phyloP scores from a whole-genome alignment of 2,113 vertebrate species.

The Narcine bancroftii region DNA sequence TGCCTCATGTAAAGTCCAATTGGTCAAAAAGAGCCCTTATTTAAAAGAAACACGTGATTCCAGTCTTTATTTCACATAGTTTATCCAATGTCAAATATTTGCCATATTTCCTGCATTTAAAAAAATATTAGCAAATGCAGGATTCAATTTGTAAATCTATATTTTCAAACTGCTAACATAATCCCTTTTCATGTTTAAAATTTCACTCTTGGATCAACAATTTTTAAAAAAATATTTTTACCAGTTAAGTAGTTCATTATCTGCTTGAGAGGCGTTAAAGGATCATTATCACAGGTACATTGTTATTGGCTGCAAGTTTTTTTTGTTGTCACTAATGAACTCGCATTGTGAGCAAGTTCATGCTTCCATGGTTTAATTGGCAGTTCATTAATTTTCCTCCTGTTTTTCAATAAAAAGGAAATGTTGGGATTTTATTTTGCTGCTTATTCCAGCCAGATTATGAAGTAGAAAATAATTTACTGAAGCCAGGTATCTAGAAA shows the following conservation, averaged over 20 bases:
- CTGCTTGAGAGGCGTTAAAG: not conserved
- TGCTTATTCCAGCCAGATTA: not conserved
- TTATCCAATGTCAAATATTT: not conserved
- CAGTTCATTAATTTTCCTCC: slow-evolving; percentile 1
- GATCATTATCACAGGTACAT: not conserved
- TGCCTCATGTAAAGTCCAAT: not conserved
- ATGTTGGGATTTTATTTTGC: slow-evolving; percentile 9
- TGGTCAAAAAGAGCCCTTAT: not conserved
- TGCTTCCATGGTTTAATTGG: not conserved
- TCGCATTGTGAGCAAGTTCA: not conserved
- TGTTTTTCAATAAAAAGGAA: slow-evolving; percentile 23
- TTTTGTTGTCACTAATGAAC: not conserved
- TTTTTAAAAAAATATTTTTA: not conserved
- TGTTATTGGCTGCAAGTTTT: slow-evolving; percentile 27
- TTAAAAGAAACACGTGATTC: not conserved
- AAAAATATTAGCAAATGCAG: not conserved
- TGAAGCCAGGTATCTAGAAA: not conserved
- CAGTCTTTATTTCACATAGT: not conserved
- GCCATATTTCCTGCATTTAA: not conserved
- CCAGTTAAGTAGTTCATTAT: not conserved
- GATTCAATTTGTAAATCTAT: not conserved
- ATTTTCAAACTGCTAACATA: not conserved
- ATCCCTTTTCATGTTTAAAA: not conserved
- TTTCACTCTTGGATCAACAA: slow-evolving; percentile 10
- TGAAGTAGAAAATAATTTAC: slow-evolving; percentile 18